Evolutionary conservation across 1,140 invertebrate species (phyloP).

Genomic region (Drosophila tropicalis): DNA sequence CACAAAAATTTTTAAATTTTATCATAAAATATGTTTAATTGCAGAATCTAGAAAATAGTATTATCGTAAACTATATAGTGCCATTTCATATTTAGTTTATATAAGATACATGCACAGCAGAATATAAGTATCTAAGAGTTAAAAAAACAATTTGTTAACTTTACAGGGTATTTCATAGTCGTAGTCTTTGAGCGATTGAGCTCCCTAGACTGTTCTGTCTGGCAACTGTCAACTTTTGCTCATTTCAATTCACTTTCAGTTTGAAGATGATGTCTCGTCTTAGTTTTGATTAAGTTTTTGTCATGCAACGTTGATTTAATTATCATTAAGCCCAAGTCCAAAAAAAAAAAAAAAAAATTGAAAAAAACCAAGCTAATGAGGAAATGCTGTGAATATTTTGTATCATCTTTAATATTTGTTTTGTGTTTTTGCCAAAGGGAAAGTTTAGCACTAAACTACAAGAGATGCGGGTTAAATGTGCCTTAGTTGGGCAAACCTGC

Average conservation of each 20-base stretch:
- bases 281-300: slow-evolving; percentile 78
- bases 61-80: too few relatives aligned
- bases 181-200: too few relatives aligned
- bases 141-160: too few relatives aligned
- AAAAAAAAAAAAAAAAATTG: slow-evolving; percentile 39
- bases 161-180: slow-evolving; percentile 36
- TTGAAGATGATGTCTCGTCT: slow-evolving; percentile 45
- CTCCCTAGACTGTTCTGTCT: slow-evolving; percentile 8
- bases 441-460: slow-evolving; percentile 44
- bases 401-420: slow-evolving; percentile 1
- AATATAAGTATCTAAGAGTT: too few relatives aligned
- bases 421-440: slow-evolving; percentile 50
- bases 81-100: too few relatives aligned
- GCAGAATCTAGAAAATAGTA: too few relatives aligned
- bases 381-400: slow-evolving; percentile 60
- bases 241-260: slow-evolving; percentile 75
- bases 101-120: too few relatives aligned
- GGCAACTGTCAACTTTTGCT: slow-evolving; percentile 52
- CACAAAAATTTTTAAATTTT: too few relatives aligned
- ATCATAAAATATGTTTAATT: too few relatives aligned
- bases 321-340: slow-evolving; percentile 61
- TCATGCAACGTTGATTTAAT: slow-evolving; percentile 81
- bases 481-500: slow-evolving; percentile 1
- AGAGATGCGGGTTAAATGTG: slow-evolving; percentile 6
- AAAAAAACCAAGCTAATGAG: slow-evolving; percentile 54